These are phyloP conservation scores for Eleutherodactylus coqui DNA, from an alignment of 2,797 vertebrate genomes.

Conservation along the genomic window DNA sequence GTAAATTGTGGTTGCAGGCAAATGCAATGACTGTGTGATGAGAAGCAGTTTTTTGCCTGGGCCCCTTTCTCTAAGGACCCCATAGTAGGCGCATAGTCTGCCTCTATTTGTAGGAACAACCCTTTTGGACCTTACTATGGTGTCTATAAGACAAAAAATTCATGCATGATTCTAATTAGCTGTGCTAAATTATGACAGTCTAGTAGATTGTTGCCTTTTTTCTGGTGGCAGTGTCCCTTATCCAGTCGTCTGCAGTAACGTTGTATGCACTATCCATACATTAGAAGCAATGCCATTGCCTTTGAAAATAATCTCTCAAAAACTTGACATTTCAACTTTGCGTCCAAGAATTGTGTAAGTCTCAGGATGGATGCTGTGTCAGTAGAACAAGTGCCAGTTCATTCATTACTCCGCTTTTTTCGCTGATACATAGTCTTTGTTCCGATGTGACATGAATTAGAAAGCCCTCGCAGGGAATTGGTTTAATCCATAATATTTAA, in stretches of 20 bases:
- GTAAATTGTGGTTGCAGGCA: too few relatives aligned
- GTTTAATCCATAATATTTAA: constrained; percentile 36
- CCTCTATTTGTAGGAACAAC: background rate
- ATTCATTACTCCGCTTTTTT: constrained; percentile 35
- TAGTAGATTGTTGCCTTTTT: background rate
- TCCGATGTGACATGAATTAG: constrained; percentile 37
- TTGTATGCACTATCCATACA: background rate
- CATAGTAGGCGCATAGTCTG: background rate
- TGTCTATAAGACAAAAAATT: background rate
- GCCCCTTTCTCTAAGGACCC: background rate
- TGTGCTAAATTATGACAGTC: background rate
- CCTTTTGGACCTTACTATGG: background rate
- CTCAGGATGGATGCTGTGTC: constrained; percentile 38
- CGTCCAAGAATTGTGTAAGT: constrained; percentile 16
- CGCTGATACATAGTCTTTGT: constrained; percentile 35
- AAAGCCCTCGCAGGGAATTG: constrained; percentile 9
- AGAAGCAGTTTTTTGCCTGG: background rate
- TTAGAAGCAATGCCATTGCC: background rate
- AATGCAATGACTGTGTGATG: too few relatives aligned
- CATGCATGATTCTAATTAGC: background rate
- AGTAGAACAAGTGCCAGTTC: constrained; percentile 22
- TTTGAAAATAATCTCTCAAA: constrained; percentile 47
- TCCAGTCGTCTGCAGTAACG: background rate
- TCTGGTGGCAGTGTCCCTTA: background rate
- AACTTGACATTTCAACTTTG: constrained; percentile 43